Conservation (phyloP, 2,797 vertebrate genomes). For the Triplophysa bombifrons region DNA sequence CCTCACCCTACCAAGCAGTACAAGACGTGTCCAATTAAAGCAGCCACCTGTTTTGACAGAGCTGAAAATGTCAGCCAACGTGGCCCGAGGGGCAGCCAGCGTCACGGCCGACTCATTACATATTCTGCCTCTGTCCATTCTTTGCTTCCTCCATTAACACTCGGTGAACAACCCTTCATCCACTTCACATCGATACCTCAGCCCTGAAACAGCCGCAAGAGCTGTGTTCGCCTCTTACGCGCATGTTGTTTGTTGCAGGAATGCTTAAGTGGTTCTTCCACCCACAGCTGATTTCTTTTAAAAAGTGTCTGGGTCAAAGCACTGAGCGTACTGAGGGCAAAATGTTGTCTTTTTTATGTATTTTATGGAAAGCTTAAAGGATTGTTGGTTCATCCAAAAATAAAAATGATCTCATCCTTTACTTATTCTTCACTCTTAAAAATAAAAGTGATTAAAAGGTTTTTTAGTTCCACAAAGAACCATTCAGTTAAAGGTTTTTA, state of each 20-base stretch:
- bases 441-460: too few species aligned
- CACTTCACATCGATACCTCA: background rate
- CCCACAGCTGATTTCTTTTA: background rate
- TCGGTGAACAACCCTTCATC: background rate
- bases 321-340: background rate
- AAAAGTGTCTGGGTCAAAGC: slow-evolving; percentile 11
- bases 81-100: background rate
- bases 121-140: slow-evolving; percentile 5
- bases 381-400: too few species aligned
- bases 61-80: slow-evolving; percentile 37
- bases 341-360: background rate
- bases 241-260: background rate
- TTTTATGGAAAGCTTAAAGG: background rate
- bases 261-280: background rate
- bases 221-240: background rate
- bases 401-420: too few species aligned
- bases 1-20: slow-evolving; percentile 21
- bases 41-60: slow-evolving; percentile 47
- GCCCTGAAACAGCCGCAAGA: background rate
- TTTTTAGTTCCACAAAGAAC: too few species aligned
- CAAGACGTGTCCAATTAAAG: slow-evolving; percentile 50
- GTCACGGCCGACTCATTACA: background rate
- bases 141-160: slow-evolving; percentile 8
- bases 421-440: too few species aligned
- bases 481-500: too few species aligned